Evolutionary conservation across 2,797 vertebrate species (phyloP).

Genomic region (Peromyscus melanophrys): DNA sequence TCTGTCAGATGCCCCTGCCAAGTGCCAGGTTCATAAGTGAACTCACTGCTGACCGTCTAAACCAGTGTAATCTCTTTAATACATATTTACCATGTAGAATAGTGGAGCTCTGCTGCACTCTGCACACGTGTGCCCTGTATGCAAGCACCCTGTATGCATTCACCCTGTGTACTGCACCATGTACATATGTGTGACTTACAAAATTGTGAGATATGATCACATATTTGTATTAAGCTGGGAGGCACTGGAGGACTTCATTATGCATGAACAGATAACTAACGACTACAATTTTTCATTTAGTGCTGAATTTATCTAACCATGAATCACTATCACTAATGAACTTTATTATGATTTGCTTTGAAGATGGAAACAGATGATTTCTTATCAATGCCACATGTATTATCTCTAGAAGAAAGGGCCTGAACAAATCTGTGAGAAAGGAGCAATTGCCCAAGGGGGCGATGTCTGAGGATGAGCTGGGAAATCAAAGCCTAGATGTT

Average conservation of each 20-base stretch:
- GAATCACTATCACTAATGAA: constrained; percentile 1
- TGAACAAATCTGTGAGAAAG: background rate
- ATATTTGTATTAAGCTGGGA: background rate
- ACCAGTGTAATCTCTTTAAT: background rate
- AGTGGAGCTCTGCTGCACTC: background rate
- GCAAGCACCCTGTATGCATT: background rate
- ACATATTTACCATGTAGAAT: background rate
- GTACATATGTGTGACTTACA: background rate
- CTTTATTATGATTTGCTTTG: constrained; percentile 32
- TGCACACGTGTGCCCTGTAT: background rate
- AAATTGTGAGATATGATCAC: background rate
- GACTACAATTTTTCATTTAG: constrained; percentile 10
- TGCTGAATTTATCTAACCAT: constrained; percentile 22
- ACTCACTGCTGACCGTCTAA: background rate
- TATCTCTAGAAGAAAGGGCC: constrained; percentile 4
- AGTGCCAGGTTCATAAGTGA: background rate
- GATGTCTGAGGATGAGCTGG: background rate
- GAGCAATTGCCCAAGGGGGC: background rate
- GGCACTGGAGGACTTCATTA: background rate
- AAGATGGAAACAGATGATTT: background rate
- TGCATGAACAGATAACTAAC: constrained; percentile 2
- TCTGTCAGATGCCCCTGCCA: background rate
- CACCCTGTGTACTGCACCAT: background rate
- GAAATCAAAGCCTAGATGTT: background rate
- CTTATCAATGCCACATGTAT: background rate